phyloP scores from a whole-genome alignment of 2,113 vertebrate species.

The Nothocercus julius region DNA sequence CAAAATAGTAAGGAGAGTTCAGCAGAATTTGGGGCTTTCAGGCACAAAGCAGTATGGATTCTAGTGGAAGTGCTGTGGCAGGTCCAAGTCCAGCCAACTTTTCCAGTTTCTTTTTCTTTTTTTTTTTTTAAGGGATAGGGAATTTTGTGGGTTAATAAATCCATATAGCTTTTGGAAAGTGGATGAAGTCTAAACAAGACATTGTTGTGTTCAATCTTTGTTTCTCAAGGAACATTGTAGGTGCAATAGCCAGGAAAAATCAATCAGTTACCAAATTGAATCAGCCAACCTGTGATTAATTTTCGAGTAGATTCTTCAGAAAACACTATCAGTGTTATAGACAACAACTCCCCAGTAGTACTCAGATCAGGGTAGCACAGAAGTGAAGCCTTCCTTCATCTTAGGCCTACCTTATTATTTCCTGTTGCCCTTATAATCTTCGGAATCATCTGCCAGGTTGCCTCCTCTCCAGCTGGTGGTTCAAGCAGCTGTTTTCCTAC shows the following conservation, averaged over 20 bases:
- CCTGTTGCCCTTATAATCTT: not conserved
- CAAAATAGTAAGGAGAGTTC: slow-evolving; percentile 2
- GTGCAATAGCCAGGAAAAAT: not conserved
- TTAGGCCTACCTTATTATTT: not conserved
- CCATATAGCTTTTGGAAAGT: not conserved
- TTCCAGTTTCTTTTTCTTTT: not conserved
- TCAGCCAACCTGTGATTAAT: not conserved
- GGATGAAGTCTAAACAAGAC: not conserved
- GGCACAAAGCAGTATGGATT: not conserved
- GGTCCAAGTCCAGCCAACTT: not conserved
- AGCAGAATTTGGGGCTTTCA: not conserved
- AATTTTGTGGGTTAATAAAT: not conserved
- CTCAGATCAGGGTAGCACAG: not conserved
- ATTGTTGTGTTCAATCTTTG: not conserved
- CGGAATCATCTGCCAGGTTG: not conserved
- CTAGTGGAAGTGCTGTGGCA: not conserved
- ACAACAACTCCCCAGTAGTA: not conserved
- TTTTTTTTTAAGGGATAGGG: not conserved
- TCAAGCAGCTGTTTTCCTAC: not conserved
- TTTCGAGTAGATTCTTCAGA: not conserved
- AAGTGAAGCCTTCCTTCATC: not conserved
- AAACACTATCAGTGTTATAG: not conserved
- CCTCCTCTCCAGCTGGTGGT: not conserved
- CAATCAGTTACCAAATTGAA: not conserved
- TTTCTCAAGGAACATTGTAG: not conserved